Evolutionary conservation across 2,888 invertebrate genomes (phyloP), one percentile per base, ranked within the genome.

Genomic region (Latheticus oryzae): DNA sequence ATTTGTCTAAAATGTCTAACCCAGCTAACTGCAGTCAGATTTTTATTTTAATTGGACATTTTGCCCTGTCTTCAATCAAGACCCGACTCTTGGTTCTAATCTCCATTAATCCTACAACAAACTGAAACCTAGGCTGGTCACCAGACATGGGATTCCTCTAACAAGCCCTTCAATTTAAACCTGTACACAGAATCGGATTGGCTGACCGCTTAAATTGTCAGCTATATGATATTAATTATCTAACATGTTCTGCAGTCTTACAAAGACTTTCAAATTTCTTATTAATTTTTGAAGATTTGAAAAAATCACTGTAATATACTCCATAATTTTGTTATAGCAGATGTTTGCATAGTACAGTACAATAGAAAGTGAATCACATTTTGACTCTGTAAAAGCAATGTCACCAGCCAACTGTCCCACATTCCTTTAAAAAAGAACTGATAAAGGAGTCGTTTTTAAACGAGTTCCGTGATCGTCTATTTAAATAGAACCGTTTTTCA

Each of bases 401-500:
- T 13, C 26, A 42, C 23, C 24, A 37, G 19, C 28, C 40, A 40
- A 21, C 24, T 47, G 53, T 47, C 47, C n/a, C 47, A 52, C 40
- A 52, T 30, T 40, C 32, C 28, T 17, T 42, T 33, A 19, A 12
- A 54, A 33, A 28, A 35, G 45, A 30, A 56, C 43, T 57, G 56
- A 57, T 50, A 57, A 57, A 57, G 43, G 28, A 26, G 56, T 45
- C 47, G 8, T 35, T n/a, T n/a, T n/a, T 28, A 38, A 54, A 43
- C 53, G 42, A 53, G 24, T 48, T 48, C 40, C 48, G 48, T 51
- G 43, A 57, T 57, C 51, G 35, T 35, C 37, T 38, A 57, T 57
- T 57, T 52, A 52, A 51, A 57, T 52, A 19, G 51, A 52, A 57
- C 26, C 15, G 35, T 45, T 57, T 57, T 52, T 43, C 23, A 23